A percentile compares a stretch with the other conserved stretches of the same genome.
Evolutionary conservation across 2,113 vertebrate species (phyloP).

Genomic region (Lampris incognitus): DNA sequence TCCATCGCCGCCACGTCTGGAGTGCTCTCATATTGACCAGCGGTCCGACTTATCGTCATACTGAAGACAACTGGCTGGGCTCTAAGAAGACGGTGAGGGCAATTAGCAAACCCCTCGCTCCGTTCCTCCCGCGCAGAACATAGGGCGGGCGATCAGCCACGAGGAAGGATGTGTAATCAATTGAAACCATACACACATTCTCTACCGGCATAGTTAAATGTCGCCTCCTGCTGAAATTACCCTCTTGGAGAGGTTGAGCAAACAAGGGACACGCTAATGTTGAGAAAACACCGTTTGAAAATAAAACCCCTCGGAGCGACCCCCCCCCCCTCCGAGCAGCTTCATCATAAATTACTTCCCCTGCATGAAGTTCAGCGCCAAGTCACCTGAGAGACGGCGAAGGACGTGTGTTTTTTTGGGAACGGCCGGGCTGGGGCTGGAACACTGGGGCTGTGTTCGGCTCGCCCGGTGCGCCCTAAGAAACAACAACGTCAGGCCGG

Average conservation of each 20-base stretch:
- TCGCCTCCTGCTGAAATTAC: conserved; percentile 64
- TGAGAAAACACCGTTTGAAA: conserved; percentile 71
- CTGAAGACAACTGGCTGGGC: conserved; percentile 17
- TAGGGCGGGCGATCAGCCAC: conserved; percentile 11
- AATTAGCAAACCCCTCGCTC: not conserved
- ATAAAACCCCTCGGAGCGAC: conserved; percentile 57
- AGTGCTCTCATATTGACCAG: conserved; percentile 12
- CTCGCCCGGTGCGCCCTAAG: conserved; percentile 48
- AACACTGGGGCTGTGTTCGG: conserved; percentile 79
- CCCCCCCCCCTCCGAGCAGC: conserved; percentile 49
- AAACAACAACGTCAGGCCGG: conserved; percentile 60
- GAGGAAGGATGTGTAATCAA: conserved; percentile 59
- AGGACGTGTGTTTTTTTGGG: conserved; percentile 60
- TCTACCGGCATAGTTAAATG: conserved; percentile 71
- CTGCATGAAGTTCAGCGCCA: conserved; percentile 70
- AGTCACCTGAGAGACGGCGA: conserved; percentile 69
- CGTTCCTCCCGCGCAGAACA: conserved; percentile 13
- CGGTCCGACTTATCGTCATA: conserved; percentile 8
- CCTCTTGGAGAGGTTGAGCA: conserved; percentile 66
- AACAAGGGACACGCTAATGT: conserved; percentile 68
- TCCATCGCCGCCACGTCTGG: not conserved
- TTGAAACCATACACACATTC: conserved; percentile 61
- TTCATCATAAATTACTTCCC: conserved; percentile 75
- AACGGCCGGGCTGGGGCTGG: conserved; percentile 70
- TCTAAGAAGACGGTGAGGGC: conserved; percentile 5